Conservation (phyloP, 2,113 vertebrate genomes). For the Callipepla squamata region DNA sequence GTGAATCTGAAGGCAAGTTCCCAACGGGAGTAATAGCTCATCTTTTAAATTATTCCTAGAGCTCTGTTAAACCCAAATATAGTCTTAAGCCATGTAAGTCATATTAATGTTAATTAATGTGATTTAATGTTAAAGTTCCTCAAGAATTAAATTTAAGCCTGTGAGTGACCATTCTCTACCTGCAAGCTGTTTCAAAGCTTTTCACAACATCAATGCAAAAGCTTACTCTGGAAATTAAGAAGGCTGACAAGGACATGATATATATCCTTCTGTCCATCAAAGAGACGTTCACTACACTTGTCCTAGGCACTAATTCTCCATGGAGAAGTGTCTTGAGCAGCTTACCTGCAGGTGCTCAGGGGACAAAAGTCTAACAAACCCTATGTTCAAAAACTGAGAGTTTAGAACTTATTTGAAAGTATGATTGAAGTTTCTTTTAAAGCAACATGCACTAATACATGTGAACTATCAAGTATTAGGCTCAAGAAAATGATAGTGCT, state of each 20-base stretch:
- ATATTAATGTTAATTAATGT: slow-evolving; percentile 62
- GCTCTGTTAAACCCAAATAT: slow-evolving; percentile 42
- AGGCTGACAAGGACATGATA: neutral
- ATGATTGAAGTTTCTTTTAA: neutral
- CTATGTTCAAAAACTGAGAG: neutral
- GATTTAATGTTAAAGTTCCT: slow-evolving; percentile 45
- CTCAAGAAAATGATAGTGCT: neutral
- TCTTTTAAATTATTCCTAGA: slow-evolving; percentile 45
- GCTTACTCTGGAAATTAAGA: neutral
- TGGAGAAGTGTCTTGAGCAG: neutral
- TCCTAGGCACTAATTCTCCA: neutral
- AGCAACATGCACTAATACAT: fast-evolving
- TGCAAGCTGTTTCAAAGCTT: neutral
- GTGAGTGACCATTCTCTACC: neutral
- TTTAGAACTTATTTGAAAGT: neutral
- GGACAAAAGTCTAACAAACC: neutral
- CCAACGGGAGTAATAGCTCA: slow-evolving; percentile 23
- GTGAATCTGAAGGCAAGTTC: neutral
- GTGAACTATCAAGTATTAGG: neutral
- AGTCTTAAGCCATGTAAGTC: slow-evolving; percentile 46
- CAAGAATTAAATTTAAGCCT: slow-evolving; percentile 15
- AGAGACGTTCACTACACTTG: neutral
- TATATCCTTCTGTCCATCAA: fast-evolving
- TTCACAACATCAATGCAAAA: neutral
- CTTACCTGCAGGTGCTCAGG: neutral